Evolutionary conservation across 2,888 invertebrate species (phyloP).

Genomic region (Linnaemya vulpina): DNA sequence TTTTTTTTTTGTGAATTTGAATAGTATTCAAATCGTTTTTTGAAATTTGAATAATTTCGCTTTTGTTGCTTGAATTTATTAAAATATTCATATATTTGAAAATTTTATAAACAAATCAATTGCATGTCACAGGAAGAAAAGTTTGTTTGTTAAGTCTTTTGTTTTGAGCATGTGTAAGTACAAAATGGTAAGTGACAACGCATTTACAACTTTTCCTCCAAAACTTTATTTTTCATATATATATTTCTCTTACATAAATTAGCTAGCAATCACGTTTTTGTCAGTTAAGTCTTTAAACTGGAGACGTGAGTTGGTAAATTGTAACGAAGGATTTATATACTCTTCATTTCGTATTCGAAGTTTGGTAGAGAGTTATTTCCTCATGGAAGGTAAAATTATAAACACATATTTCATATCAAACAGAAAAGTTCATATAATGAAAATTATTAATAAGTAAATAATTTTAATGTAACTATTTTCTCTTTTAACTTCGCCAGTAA

Average conservation of each 20-base stretch:
- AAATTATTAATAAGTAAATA: too few relatives aligned
- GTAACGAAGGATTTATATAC: neutral
- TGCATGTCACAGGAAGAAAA: constrained; percentile 33
- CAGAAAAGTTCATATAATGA: too few relatives aligned
- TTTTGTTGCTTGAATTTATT: constrained; percentile 15
- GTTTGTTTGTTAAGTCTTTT: constrained; percentile 55
- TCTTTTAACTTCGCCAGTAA: too few relatives aligned
- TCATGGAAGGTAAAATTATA: neutral
- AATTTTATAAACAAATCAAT: constrained; percentile 41
- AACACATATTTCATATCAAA: too few relatives aligned
- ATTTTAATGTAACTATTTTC: too few relatives aligned
- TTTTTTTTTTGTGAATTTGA: constrained; percentile 9
- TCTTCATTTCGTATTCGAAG: neutral
- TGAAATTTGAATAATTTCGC: constrained; percentile 49
- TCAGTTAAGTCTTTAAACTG: neutral
- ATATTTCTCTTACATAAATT: neutral
- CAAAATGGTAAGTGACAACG: constrained; percentile 34
- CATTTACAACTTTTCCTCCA: constrained; percentile 50
- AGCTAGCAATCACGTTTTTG: constrained; percentile 26
- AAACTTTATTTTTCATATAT: constrained; percentile 8
- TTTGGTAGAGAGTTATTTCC: neutral
- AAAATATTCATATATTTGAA: constrained; percentile 34
- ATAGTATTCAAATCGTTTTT: neutral
- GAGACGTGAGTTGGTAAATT: constrained; percentile 8
- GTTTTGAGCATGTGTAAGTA: constrained; percentile 22